Conservation (phyloP, 1,140 invertebrate genomes). For the Parapsyche elsis region DNA sequence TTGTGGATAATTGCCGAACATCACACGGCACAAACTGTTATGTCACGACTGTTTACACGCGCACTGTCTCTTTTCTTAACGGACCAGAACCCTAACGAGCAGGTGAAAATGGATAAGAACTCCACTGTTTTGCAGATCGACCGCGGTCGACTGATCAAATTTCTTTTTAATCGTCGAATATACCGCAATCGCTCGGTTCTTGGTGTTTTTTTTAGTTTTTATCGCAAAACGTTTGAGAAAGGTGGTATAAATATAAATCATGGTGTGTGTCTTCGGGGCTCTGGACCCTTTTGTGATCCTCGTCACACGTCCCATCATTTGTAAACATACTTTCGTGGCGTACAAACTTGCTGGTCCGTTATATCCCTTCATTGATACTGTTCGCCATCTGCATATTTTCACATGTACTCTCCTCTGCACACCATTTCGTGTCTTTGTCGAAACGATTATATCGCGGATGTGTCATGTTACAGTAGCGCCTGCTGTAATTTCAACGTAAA, state of each 20-base stretch:
- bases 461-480: too few species aligned
- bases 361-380: conserved; percentile 29
- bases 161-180: conserved; percentile 28
- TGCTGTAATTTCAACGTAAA: too few species aligned
- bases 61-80: too few species aligned
- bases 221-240: not conserved
- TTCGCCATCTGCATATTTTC: conserved; percentile 21
- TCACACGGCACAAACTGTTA: conserved; percentile 10
- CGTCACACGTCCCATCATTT: conserved; percentile 39
- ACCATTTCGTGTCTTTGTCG: too few species aligned
- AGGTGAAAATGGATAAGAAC: conserved; percentile 15
- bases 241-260: not conserved
- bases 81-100: conserved; percentile 5
- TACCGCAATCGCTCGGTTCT: not conserved
- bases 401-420: not conserved
- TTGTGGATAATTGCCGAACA: conserved; percentile 9
- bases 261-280: conserved; percentile 18
- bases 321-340: conserved; percentile 34
- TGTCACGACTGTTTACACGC: conserved; percentile 21
- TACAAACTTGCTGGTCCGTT: conserved; percentile 11
- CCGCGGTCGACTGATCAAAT: conserved; percentile 27
- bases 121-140: not conserved
- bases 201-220: not conserved
- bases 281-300: conserved; percentile 18
- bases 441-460: too few species aligned